These are phyloP conservation scores for Chymomyza caudatula DNA, from an alignment of 2,888 invertebrate genomes.

Conservation along the genomic window DNA sequence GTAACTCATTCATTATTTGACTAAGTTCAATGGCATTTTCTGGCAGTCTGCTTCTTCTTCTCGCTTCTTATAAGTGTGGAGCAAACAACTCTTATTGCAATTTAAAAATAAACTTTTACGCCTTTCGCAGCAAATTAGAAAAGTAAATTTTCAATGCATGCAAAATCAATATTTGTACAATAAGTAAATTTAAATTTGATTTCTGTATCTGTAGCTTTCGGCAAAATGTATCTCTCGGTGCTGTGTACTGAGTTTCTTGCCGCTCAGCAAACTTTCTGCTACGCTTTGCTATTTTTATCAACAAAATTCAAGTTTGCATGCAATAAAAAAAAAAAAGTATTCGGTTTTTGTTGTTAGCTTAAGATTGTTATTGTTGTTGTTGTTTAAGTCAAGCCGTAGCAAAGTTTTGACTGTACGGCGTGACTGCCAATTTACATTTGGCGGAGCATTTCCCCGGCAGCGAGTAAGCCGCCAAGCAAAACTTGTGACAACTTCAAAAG, in stretches of 20 bases:
- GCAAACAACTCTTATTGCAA: constrained; percentile 23
- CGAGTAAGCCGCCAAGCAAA: constrained; percentile 27
- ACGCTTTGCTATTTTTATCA: constrained; percentile 6
- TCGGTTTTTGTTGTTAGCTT: too few species aligned
- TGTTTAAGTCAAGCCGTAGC: constrained; percentile 19
- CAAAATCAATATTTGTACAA: constrained; percentile 66
- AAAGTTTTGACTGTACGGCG: constrained; percentile 17
- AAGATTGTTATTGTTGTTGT: too few species aligned
- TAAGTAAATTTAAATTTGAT: constrained; percentile 47
- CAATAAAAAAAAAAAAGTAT: constrained; percentile 22
- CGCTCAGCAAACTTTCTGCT: too few species aligned
- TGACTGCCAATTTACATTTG: constrained; percentile 48
- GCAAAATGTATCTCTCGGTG: constrained; percentile 7
- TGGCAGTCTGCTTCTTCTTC: background rate
- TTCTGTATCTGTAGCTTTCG: constrained; percentile 7
- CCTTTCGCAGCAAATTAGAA: background rate
- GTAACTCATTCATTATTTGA: constrained; percentile 26
- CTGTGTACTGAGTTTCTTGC: background rate
- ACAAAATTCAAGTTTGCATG: constrained; percentile 26
- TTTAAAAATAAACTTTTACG: constrained; percentile 42
- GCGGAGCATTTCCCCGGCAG: background rate
- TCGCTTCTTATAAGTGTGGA: background rate
- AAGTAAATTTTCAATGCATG: constrained; percentile 38
- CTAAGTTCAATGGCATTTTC: constrained; percentile 43
- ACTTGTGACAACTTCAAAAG: constrained; percentile 56